phyloP scores from a whole-genome alignment of 2,113 vertebrate genomes.

The Cebidichthys violaceus region DNA sequence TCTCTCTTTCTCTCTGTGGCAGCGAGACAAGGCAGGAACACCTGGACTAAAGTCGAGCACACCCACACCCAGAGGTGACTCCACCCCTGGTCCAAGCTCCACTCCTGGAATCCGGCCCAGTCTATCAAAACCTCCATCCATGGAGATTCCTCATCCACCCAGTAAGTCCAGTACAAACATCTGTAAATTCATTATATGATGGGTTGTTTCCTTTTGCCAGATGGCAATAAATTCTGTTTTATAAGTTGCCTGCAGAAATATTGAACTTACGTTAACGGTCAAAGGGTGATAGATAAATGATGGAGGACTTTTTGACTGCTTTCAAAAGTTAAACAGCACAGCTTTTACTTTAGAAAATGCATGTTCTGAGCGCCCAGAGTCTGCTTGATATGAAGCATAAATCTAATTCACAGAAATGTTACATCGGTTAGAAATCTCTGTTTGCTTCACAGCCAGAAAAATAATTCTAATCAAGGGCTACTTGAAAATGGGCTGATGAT shows the following conservation, averaged over 20 bases:
- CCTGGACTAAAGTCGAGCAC: conserved; percentile 96
- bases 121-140: conserved; percentile 91
- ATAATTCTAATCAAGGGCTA: not conserved
- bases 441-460: not conserved
- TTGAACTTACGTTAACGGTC: not conserved
- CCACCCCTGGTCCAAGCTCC: conserved; percentile 92
- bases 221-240: not conserved
- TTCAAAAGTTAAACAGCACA: not conserved
- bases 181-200: not conserved
- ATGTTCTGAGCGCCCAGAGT: not conserved
- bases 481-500: not conserved
- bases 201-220: not conserved
- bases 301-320: not conserved
- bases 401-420: not conserved
- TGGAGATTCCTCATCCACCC: conserved; percentile 94
- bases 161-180: conserved; percentile 79
- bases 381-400: not conserved
- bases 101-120: conserved; percentile 91
- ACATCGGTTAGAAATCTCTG: not conserved
- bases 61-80: conserved; percentile 93
- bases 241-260: not conserved
- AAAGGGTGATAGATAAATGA: not conserved
- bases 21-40: conserved; percentile 96
- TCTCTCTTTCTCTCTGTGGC: conserved; percentile 50
- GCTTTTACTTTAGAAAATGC: not conserved